phyloP scores from a whole-genome alignment of 2,888 invertebrate genomes.

The Amphipoea oculea region DNA sequence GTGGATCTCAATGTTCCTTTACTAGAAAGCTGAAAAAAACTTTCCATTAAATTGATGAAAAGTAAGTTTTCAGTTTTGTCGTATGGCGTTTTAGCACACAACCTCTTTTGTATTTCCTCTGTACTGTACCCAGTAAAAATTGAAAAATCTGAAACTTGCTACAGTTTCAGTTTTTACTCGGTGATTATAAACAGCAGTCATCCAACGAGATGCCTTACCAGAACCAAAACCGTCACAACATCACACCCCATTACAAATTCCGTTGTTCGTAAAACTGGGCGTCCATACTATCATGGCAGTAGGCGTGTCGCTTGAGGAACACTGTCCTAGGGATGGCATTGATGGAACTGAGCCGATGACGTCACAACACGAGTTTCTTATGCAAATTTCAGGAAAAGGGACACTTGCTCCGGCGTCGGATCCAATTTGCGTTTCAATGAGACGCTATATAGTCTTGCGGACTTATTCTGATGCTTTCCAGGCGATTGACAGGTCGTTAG shows the following conservation, averaged over 20 bases:
- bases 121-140: background rate
- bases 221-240: background rate
- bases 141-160: background rate
- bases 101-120: background rate
- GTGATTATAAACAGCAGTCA: background rate
- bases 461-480: conserved; percentile 65
- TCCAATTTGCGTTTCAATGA: conserved; percentile 77
- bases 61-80: background rate
- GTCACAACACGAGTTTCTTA: conserved; percentile 68
- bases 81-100: background rate
- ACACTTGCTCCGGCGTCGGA: conserved; percentile 68
- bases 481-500: conserved; percentile 47
- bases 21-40: background rate
- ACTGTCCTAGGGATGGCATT: conserved; percentile 52
- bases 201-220: background rate
- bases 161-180: background rate
- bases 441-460: conserved; percentile 61
- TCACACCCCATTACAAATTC: conserved; percentile 18
- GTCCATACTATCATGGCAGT: conserved; percentile 12
- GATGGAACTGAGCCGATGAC: conserved; percentile 64
- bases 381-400: conserved; percentile 71
- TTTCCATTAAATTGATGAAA: background rate
- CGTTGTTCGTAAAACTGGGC: conserved; percentile 10
- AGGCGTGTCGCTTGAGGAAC: conserved; percentile 55
- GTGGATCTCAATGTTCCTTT: conserved; percentile 41